Evolutionary conservation across 1,140 invertebrate species (phyloP).

Genomic region (Drosophila albomicans): DNA sequence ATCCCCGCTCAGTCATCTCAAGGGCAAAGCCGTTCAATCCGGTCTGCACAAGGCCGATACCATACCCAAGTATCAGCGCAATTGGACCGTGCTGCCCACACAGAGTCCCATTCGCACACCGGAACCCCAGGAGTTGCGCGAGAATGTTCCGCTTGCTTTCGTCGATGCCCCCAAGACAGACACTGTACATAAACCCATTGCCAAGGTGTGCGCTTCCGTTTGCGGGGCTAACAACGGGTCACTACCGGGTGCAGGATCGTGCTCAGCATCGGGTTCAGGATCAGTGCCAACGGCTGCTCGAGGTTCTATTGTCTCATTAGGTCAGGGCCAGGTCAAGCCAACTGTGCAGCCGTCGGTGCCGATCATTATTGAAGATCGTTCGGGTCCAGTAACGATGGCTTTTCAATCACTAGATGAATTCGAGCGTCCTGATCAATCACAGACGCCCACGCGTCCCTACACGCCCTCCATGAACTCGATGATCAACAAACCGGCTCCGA

Average conservation of each 20-base stretch:
- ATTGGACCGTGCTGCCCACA: constrained; percentile 86
- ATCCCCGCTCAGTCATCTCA: constrained; percentile 83
- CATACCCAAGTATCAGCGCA: constrained; percentile 88
- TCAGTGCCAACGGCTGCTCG: constrained; percentile 44
- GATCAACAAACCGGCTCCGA: constrained; percentile 88
- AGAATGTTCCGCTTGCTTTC: constrained; percentile 83
- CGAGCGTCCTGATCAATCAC: constrained; percentile 84
- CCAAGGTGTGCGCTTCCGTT: constrained; percentile 47
- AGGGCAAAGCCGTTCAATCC: constrained; percentile 78
- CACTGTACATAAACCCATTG: constrained; percentile 75
- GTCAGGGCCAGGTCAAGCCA: constrained; percentile 5
- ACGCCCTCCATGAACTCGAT: constrained; percentile 86
- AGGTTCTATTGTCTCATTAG: constrained; percentile 16
- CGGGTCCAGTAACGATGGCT: constrained; percentile 84
- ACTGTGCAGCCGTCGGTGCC: constrained; percentile 68
- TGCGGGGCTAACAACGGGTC: not conserved
- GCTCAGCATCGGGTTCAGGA: not conserved
- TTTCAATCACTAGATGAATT: constrained; percentile 88
- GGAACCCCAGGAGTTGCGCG: constrained; percentile 84
- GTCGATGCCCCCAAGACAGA: constrained; percentile 71
- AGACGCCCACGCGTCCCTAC: constrained; percentile 84
- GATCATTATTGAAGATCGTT: constrained; percentile 75
- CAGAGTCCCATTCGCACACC: constrained; percentile 86
- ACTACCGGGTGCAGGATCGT: not conserved
- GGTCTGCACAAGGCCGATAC: constrained; percentile 87